Percentiles rank a stretch among this genome's conserved stretches.
phyloP scores from a whole-genome alignment of 2,113 vertebrate genomes.

The Hoplias malabaricus region DNA sequence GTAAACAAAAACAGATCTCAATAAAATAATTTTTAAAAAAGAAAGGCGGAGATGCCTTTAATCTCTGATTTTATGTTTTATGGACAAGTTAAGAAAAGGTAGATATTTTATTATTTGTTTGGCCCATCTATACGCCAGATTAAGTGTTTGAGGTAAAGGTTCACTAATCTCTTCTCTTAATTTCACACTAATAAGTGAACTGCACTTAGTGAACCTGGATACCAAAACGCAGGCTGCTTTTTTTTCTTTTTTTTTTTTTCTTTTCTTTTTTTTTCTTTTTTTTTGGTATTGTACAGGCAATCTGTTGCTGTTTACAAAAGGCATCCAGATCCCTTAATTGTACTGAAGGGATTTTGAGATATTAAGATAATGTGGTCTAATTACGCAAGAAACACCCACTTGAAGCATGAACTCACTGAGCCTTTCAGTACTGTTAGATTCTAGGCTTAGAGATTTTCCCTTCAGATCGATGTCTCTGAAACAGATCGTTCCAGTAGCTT shows the following conservation, averaged over 20 bases:
- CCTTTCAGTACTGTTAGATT: slow-evolving; percentile 34
- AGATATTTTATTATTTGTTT: neutral
- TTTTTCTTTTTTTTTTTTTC: slow-evolving; percentile 1
- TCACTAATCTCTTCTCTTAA: slow-evolving; percentile 1
- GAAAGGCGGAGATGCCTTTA: slow-evolving; percentile 18
- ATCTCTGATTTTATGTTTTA: neutral
- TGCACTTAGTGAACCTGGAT: slow-evolving; percentile 23
- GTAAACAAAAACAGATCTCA: neutral
- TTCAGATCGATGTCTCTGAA: slow-evolving; percentile 48
- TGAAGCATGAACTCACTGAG: slow-evolving; percentile 22
- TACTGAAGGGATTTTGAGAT: slow-evolving; percentile 34
- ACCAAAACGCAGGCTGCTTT: neutral
- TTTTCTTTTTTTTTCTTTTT: slow-evolving; percentile 15
- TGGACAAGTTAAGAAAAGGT: neutral
- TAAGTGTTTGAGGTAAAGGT: slow-evolving; percentile 14
- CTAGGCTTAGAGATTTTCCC: slow-evolving; percentile 49
- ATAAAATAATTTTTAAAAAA: neutral
- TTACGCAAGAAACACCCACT: slow-evolving; percentile 34
- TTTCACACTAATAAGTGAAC: slow-evolving; percentile 33
- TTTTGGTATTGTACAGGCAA: slow-evolving; percentile 39
- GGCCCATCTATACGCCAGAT: neutral
- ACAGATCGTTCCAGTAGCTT: slow-evolving; percentile 57
- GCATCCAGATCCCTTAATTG: slow-evolving; percentile 23
- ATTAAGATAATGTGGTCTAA: slow-evolving; percentile 40
- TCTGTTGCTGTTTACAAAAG: slow-evolving; percentile 27